Conservation (phyloP, 1,140 invertebrate species). For the Octopus sinensis region DNA sequence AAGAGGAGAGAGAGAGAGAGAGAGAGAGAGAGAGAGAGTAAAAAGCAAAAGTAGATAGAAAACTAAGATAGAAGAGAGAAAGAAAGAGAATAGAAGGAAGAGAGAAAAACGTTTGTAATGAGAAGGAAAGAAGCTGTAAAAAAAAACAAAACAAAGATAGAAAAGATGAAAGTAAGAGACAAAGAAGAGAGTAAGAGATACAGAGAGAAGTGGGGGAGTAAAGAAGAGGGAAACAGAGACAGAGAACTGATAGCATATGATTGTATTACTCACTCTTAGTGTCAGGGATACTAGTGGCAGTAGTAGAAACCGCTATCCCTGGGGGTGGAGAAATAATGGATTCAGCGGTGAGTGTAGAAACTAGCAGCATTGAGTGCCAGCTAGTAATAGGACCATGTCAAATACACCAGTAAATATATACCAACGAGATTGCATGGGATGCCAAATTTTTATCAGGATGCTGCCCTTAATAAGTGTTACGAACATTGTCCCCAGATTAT, state of each 20-base stretch:
- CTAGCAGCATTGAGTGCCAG: background rate
- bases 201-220: background rate
- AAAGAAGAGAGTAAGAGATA: too few species aligned
- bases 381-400: background rate
- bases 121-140: too few species aligned
- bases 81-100: background rate
- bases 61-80: background rate
- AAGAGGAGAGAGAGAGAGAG: background rate
- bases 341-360: background rate
- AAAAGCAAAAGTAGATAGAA: background rate
- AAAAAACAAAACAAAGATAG: too few species aligned
- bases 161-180: too few species aligned
- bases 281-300: conserved; percentile 13
- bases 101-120: too few species aligned
- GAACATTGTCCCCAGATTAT: background rate
- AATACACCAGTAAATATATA: conserved; percentile 1
- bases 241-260: conserved; percentile 3
- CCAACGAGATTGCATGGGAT: conserved; percentile 4
- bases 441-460: conserved; percentile 2
- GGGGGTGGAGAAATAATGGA: conserved; percentile 9
- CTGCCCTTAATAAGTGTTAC: background rate
- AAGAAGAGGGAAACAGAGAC: background rate
- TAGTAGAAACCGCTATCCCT: conserved; percentile 12
- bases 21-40: background rate
- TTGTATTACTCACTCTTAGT: conserved; percentile 15